Conservation (phyloP, 2,797 vertebrate genomes). For the Crenichthys baileyi region DNA sequence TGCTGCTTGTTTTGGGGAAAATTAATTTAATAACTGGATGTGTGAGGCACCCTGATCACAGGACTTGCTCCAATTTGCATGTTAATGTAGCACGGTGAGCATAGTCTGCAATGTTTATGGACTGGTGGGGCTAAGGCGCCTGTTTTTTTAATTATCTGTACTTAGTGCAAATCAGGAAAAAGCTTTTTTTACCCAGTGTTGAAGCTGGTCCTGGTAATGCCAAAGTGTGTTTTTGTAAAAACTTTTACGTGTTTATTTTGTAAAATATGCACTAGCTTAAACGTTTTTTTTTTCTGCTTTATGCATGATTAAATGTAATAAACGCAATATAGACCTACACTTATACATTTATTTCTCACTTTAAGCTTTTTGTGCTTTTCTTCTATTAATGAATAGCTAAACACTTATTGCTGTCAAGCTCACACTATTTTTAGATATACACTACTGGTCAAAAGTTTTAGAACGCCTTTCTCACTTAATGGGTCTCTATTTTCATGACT, state of each 20-base stretch:
- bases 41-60: constrained; percentile 72
- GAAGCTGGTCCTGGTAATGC: constrained; percentile 24
- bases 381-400: constrained; percentile 34
- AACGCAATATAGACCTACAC: constrained; percentile 30
- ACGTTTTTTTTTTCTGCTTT: constrained; percentile 25
- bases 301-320: constrained; percentile 41
- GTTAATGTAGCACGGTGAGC: constrained; percentile 74
- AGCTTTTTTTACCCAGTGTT: constrained; percentile 7
- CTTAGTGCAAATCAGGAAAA: constrained; percentile 48
- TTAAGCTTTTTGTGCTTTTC: constrained; percentile 30
- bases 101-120: constrained; percentile 66
- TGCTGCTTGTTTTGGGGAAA: constrained; percentile 73
- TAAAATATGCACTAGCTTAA: constrained; percentile 10
- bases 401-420: constrained; percentile 38
- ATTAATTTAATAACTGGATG: constrained; percentile 83
- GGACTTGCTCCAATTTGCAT: constrained; percentile 78
- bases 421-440: constrained; percentile 49
- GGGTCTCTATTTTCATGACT: no score
- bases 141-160: constrained; percentile 77
- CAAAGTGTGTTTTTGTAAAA: constrained; percentile 35
- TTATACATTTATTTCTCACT: constrained; percentile 36
- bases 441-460: no score
- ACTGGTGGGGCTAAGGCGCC: constrained; percentile 53
- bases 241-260: neutral
- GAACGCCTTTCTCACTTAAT: no score